Percentiles rank a stretch among this genome's conserved stretches.
Evolutionary conservation across 2,113 vertebrate species (phyloP).

Genomic region (Tympanuchus pallidicinctus): DNA sequence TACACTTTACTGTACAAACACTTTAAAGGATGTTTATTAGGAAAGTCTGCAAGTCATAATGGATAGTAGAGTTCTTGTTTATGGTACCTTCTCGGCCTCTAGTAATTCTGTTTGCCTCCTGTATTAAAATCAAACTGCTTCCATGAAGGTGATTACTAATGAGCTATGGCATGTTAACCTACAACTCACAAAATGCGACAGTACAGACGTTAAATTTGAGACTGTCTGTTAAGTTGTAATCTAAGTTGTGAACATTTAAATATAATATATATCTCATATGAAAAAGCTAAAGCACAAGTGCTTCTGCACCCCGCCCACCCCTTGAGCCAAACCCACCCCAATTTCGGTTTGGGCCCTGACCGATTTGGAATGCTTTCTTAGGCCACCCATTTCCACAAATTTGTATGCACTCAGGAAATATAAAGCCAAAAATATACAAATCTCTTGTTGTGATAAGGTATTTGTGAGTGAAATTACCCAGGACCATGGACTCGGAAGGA

Average conservation of each 20-base stretch:
- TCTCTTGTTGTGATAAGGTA: slow-evolving; percentile 83
- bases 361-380: slow-evolving; percentile 84
- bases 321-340: slow-evolving; percentile 50
- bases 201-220: slow-evolving; percentile 76
- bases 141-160: slow-evolving; percentile 78
- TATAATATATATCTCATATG: slow-evolving; percentile 87
- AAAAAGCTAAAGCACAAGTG: slow-evolving; percentile 85
- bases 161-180: slow-evolving; percentile 80
- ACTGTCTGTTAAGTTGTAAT: slow-evolving; percentile 81
- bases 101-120: slow-evolving; percentile 76
- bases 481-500: slow-evolving; percentile 84
- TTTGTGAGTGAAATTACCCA: slow-evolving; percentile 81
- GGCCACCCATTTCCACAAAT: slow-evolving; percentile 77
- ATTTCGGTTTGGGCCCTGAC: slow-evolving; percentile 78
- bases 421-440: slow-evolving; percentile 87
- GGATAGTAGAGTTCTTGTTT: slow-evolving; percentile 70
- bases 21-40: slow-evolving; percentile 81
- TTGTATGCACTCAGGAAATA: slow-evolving; percentile 83
- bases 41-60: slow-evolving; percentile 78
- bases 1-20: slow-evolving; percentile 79
- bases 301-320: slow-evolving; percentile 62
- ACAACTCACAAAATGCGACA: slow-evolving; percentile 82
- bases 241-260: slow-evolving; percentile 86
- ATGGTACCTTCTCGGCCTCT: slow-evolving; percentile 76
- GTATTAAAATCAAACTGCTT: slow-evolving; percentile 76